Base-by-base conservation (phyloP, 1,140 invertebrate species). In the Coelopa frigida region DNA sequence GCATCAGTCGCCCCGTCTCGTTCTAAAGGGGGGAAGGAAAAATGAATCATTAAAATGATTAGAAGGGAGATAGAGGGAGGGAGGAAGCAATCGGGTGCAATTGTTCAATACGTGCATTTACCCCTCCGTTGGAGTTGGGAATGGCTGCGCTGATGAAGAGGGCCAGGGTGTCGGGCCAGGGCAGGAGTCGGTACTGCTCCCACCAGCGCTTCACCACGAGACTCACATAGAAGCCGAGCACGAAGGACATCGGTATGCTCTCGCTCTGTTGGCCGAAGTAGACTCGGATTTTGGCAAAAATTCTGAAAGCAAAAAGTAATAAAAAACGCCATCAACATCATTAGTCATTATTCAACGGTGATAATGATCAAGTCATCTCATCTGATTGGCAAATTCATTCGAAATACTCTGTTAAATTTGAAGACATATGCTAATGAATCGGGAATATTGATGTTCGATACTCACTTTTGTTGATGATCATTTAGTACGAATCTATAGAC, bases 211-310 rank as follows among this genome's bases (percentile, higher is more conserved):
- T 87, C 39, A 94, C 89, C 20, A 94, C 85, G 48, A 94, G 75
- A 52, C 81, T 87, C 31, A 95, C 90, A 72, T 94, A 95, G 75
- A 95, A 95, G 51, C 89, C 91, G 43, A 95, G 77, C 11, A 94
- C 89, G 73, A 95, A 94, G 10, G 91, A 91, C 82, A 95, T 89
- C 14, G 87, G 87, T 67, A 91, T 87, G 29, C 82, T 87, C 57
- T 89, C 87, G 57, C 80, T 84, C 59, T 88, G 85, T 54, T 84
- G 81, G 5, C 81, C 78, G 61, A 87, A 89, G 70, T 91, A 89
- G 46, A 78, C 74, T 23, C 83, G 79, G 24, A 89, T 78, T 69
- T 80, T 85, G 64, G 87, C 84, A 68, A 91, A 91, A 57, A 83
- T 75, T 61, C 87, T 91, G 45, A 10, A 43, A 51, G 17, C 11